A percentile compares a stretch with the other conserved stretches of the same genome.
Evolutionary conservation across 2,888 invertebrate species (phyloP).

Genomic region (Caenorhabditis panamensis): DNA sequence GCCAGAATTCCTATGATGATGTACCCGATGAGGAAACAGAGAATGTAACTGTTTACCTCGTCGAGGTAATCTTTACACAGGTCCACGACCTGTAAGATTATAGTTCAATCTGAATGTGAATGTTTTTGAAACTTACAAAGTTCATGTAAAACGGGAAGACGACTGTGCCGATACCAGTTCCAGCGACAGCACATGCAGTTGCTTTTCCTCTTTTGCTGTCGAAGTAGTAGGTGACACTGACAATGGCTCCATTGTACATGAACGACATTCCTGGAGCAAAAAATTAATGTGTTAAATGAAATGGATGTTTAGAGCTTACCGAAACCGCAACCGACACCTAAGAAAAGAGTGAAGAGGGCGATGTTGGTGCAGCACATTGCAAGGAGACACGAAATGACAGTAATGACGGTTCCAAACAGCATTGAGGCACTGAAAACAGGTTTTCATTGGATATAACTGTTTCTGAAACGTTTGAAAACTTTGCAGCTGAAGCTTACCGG

Average conservation of each 20-base stretch:
- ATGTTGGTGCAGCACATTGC: slow-evolving; percentile 87
- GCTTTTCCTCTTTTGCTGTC: slow-evolving; percentile 85
- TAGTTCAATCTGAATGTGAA: background rate
- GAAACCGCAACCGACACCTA: slow-evolving; percentile 83
- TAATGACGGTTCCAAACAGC: slow-evolving; percentile 52
- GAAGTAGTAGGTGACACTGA: slow-evolving; percentile 92
- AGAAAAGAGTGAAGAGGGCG: slow-evolving; percentile 84
- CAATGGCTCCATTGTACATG: slow-evolving; percentile 89
- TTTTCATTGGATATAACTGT: background rate
- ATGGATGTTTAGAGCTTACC: slow-evolving; percentile 30
- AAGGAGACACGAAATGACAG: slow-evolving; percentile 15
- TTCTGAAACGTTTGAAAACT: no score
- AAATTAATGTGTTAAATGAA: no score
- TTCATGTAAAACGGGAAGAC: slow-evolving; percentile 87
- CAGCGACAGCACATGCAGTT: slow-evolving; percentile 85
- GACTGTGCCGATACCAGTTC: slow-evolving; percentile 87
- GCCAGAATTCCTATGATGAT: background rate
- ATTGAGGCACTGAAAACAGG: slow-evolving; percentile 17
- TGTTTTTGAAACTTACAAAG: slow-evolving; percentile 23
- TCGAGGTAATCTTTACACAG: background rate
- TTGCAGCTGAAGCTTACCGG: slow-evolving; percentile 48
- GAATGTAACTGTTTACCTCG: background rate
- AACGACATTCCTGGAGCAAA: slow-evolving; percentile 64
- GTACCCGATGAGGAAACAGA: slow-evolving; percentile 81
- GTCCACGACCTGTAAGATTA: slow-evolving; percentile 17